These are phyloP conservation scores for Rhinogobio ventralis DNA, from an alignment of 2,797 vertebrate genomes.

Conservation along the genomic window DNA sequence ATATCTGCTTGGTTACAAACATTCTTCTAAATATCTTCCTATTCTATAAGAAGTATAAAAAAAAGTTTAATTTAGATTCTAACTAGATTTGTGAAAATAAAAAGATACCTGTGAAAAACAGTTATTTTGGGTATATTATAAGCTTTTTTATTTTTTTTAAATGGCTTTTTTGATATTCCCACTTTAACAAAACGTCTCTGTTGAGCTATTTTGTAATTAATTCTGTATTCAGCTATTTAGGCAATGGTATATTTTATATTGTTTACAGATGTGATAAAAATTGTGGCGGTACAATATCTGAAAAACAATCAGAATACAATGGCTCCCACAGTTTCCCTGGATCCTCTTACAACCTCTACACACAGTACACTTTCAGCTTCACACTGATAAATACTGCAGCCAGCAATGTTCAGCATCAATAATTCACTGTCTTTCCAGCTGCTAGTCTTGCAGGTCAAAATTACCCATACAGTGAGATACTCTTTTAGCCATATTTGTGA, in stretches of 20 bases:
- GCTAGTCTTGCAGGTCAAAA: constrained; percentile 49
- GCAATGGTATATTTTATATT: neutral
- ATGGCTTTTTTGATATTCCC: neutral
- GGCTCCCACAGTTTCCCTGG: constrained; percentile 45
- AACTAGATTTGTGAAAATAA: neutral
- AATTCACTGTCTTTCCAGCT: constrained; percentile 62
- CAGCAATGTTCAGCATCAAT: constrained; percentile 61
- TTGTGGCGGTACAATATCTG: neutral
- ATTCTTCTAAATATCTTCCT: too few species aligned
- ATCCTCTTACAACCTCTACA: constrained; percentile 50
- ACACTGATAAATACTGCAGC: constrained; percentile 63
- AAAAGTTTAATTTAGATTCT: neutral
- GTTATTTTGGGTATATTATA: neutral
- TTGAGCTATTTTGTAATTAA: neutral
- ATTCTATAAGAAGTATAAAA: too few species aligned
- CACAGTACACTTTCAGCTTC: constrained; percentile 44
- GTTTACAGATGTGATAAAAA: neutral
- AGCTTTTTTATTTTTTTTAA: neutral
- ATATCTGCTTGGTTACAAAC: too few species aligned
- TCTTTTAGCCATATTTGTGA: constrained; percentile 36
- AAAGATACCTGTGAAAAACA: neutral
- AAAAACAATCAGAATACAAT: constrained; percentile 53
- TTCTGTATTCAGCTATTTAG: neutral
- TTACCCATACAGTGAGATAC: constrained; percentile 16
- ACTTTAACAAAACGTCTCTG: neutral